phyloP scores from a whole-genome alignment of 2,797 vertebrate genomes.

The Halcyon leucocephala region DNA sequence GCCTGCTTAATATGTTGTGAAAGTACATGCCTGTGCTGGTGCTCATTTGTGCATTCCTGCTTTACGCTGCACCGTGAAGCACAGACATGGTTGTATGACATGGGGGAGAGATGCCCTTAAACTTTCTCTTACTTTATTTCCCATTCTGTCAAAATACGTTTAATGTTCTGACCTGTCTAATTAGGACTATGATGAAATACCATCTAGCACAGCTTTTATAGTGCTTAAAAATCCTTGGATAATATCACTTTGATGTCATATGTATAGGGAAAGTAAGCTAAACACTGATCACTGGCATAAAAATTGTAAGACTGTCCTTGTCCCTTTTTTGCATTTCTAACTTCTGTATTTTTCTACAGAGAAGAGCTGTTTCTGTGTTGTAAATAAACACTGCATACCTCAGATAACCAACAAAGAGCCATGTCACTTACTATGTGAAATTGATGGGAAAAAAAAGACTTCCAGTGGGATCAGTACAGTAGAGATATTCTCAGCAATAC shows the following conservation, averaged over 20 bases:
- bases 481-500: neutral
- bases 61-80: neutral
- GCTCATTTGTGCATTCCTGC: neutral
- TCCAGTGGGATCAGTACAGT: neutral
- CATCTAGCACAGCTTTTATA: neutral
- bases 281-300: neutral
- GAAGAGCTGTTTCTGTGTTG: neutral
- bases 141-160: neutral
- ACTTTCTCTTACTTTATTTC: neutral
- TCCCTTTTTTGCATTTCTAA: neutral
- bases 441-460: neutral
- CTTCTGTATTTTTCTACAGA: neutral
- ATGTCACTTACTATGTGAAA: neutral
- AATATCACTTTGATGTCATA: neutral
- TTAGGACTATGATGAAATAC: neutral
- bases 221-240: neutral
- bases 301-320: neutral
- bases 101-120: neutral
- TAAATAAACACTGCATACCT: neutral
- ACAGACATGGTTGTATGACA: neutral
- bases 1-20: constrained; percentile 15
- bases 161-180: neutral
- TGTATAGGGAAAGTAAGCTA: neutral
- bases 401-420: neutral
- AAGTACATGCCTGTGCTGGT: neutral